Evolutionary conservation across 2,113 vertebrate genomes (phyloP).

Genomic region (Brachionichthys hirsutus): DNA sequence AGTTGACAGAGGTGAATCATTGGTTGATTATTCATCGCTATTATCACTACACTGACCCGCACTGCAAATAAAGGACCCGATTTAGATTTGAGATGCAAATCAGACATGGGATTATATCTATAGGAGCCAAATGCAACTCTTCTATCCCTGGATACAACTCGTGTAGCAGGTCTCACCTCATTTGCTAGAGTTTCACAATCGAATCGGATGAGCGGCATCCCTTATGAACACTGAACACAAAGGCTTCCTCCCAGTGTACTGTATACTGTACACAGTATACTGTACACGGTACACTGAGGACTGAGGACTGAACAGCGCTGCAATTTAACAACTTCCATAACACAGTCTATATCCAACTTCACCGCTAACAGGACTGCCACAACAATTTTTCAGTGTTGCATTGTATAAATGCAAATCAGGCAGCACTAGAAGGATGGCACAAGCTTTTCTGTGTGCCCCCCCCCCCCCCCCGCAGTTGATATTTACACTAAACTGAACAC

Average conservation of each 20-base stretch:
- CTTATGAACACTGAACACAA: conserved; percentile 5
- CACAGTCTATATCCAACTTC: conserved; percentile 4
- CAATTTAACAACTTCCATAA: conserved; percentile 2
- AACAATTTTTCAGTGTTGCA: conserved; percentile 23
- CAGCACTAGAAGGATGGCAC: conserved; percentile 23
- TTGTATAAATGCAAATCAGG: conserved; percentile 46
- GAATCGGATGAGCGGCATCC: neutral
- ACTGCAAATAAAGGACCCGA: too few relatives aligned
- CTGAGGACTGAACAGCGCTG: neutral
- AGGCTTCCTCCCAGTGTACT: too few relatives aligned
- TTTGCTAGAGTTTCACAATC: too few relatives aligned
- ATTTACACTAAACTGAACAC: conserved; percentile 52
- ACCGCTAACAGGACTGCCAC: conserved; percentile 12
- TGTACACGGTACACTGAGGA: too few relatives aligned
- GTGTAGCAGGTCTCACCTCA: neutral
- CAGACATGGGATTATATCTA: conserved; percentile 1
- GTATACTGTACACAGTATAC: too few relatives aligned
- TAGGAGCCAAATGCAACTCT: neutral
- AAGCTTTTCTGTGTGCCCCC: conserved; percentile 21
- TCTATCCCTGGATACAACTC: conserved; percentile 2
- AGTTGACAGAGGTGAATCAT: conserved; percentile 9
- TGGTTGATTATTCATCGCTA: conserved; percentile 8
- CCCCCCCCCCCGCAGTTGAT: conserved; percentile 25
- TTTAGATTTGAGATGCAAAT: too few relatives aligned
- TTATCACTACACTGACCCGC: neutral